These are phyloP conservation scores for Nothobranchius furzeri DNA, from an alignment of 2,113 vertebrate species.

Conservation along the genomic window DNA sequence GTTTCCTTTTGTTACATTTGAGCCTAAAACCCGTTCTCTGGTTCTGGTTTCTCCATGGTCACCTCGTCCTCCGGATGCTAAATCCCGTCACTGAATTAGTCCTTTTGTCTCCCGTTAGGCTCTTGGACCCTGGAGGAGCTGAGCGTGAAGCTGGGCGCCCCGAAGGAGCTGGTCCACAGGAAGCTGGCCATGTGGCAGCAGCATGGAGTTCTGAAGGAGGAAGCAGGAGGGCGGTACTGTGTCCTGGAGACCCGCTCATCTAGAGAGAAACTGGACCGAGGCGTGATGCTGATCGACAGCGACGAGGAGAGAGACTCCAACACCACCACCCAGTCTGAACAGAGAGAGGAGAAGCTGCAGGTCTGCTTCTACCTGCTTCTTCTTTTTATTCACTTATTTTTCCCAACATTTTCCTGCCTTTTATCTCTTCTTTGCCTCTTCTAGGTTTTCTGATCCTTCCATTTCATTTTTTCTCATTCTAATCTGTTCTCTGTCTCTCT, in stretches of 20 bases:
- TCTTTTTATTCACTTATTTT: too few relatives aligned
- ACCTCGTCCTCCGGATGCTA: background rate
- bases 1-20: too few relatives aligned
- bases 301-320: conserved; percentile 96
- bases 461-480: too few relatives aligned
- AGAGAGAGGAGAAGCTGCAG: conserved; percentile 98
- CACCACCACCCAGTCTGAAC: conserved; percentile 95
- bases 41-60: background rate
- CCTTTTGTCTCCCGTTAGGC: conserved; percentile 63
- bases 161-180: conserved; percentile 86
- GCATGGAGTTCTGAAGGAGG: conserved; percentile 92
- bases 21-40: background rate
- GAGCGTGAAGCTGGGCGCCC: conserved; percentile 87
- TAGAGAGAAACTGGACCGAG: conserved; percentile 85
- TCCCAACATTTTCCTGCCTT: too few relatives aligned
- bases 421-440: too few relatives aligned
- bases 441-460: too few relatives aligned
- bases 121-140: conserved; percentile 90
- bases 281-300: conserved; percentile 91
- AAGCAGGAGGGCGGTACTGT: conserved; percentile 83
- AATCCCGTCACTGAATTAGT: too few relatives aligned
- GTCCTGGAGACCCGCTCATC: conserved; percentile 90
- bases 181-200: conserved; percentile 96
- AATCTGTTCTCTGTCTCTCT: too few relatives aligned
- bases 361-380: conserved; percentile 58